phyloP scores from a whole-genome alignment of 1,140 invertebrate species.

The Sitobion miscanthi region DNA sequence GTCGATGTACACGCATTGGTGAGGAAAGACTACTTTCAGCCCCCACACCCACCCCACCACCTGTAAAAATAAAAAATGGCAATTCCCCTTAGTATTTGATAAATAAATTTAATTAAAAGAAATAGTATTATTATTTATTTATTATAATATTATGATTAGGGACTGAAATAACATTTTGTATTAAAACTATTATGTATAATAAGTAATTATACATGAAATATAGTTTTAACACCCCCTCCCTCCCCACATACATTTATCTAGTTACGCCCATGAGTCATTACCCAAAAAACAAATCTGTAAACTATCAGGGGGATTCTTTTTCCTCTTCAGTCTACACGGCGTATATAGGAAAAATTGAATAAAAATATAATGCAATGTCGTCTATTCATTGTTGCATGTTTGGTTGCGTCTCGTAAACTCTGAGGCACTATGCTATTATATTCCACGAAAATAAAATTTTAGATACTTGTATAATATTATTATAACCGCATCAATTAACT shows the following conservation, averaged over 20 bases:
- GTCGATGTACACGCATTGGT: too few relatives aligned
- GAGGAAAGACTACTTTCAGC: too few relatives aligned
- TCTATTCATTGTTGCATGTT: neutral
- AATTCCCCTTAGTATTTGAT: too few relatives aligned
- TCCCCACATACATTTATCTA: neutral
- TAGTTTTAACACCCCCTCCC: neutral
- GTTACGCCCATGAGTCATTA: neutral
- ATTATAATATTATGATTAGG: too few relatives aligned
- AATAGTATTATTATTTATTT: too few relatives aligned
- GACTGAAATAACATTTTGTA: too few relatives aligned
- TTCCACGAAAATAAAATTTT: neutral
- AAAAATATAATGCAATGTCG: neutral
- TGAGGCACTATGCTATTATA: neutral
- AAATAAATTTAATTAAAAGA: too few relatives aligned
- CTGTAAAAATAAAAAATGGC: too few relatives aligned
- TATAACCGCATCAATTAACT: neutral
- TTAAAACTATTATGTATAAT: too few relatives aligned
- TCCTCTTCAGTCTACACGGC: too few relatives aligned
- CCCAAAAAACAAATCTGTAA: neutral
- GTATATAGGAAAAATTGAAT: neutral
- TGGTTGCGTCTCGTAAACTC: neutral
- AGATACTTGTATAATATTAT: neutral
- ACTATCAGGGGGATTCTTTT: neutral
- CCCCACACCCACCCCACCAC: too few relatives aligned
- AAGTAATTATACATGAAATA: neutral